phyloP scores from a whole-genome alignment of 2,113 vertebrate genomes.

The Dissostichus mawsoni region DNA sequence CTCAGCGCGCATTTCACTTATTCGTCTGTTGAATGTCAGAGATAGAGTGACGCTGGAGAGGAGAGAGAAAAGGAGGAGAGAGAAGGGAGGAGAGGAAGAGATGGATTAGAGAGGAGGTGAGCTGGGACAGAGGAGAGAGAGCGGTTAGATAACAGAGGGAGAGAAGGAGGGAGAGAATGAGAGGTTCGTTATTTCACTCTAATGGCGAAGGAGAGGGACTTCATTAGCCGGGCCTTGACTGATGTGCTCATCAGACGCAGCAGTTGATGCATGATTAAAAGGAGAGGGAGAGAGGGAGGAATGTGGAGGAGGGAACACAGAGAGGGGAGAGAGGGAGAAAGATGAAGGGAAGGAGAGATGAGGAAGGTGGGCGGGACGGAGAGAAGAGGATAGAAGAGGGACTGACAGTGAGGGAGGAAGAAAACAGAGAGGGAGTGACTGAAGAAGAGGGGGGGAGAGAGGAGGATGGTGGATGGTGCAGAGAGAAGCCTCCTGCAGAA shows the following conservation, averaged over 20 bases:
- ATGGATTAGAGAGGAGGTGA: slow-evolving; percentile 42
- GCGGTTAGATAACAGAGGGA: slow-evolving; percentile 30
- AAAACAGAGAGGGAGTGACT: not conserved
- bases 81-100: not conserved
- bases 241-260: slow-evolving; percentile 73
- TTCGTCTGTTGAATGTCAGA: slow-evolving; percentile 2
- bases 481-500: slow-evolving; percentile 1
- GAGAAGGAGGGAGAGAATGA: slow-evolving; percentile 33
- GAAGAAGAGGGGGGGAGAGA: not conserved
- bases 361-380: slow-evolving; percentile 18
- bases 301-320: slow-evolving; percentile 37
- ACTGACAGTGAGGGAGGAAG: slow-evolving; percentile 2
- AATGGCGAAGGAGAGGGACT: slow-evolving; percentile 73
- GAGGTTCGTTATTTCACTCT: slow-evolving; percentile 70
- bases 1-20: not conserved
- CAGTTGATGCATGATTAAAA: slow-evolving; percentile 72
- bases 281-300: slow-evolving; percentile 40
- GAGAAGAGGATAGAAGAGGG: slow-evolving; percentile 4
- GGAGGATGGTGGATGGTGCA: slow-evolving; percentile 9
- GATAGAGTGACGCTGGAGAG: not conserved
- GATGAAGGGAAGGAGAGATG: slow-evolving; percentile 45
- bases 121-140: slow-evolving; percentile 19
- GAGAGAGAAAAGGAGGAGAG: not conserved
- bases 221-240: slow-evolving; percentile 74
- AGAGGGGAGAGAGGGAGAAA: slow-evolving; percentile 34